Evolutionary conservation across 2,797 vertebrate genomes (phyloP).

Genomic region (Podarcis siculus): DNA sequence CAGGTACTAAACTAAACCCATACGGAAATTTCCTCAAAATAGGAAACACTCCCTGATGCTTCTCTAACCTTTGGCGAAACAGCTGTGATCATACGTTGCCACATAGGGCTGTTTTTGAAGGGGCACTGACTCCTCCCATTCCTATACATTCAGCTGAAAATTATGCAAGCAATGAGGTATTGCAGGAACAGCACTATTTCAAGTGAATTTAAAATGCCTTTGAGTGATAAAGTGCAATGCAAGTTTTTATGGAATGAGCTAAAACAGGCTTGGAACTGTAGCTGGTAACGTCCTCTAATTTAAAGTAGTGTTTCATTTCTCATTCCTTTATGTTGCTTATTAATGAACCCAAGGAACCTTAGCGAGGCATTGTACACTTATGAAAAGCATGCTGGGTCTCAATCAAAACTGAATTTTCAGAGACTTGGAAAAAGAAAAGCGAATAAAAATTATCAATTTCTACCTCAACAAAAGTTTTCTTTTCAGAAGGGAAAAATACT

Average conservation of each 20-base stretch:
- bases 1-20: too few species aligned
- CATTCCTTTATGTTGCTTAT: neutral
- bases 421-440: neutral
- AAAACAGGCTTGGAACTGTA: neutral
- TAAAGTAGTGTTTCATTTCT: neutral
- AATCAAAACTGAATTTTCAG: neutral
- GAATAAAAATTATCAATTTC: neutral
- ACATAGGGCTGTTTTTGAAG: too few species aligned
- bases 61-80: too few species aligned
- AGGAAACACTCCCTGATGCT: too few species aligned
- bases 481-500: neutral
- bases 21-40: too few species aligned
- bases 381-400: neutral
- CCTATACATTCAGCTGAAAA: neutral
- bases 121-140: neutral
- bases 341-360: neutral
- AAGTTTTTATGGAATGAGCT: neutral
- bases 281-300: neutral
- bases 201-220: neutral
- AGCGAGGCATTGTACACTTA: neutral
- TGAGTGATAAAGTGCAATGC: neutral
- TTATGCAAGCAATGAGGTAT: neutral
- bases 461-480: neutral
- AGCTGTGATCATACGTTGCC: too few species aligned
- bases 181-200: neutral